phyloP scores from a whole-genome alignment of 1,140 invertebrate species.

The Chionoecetes opilio region DNA sequence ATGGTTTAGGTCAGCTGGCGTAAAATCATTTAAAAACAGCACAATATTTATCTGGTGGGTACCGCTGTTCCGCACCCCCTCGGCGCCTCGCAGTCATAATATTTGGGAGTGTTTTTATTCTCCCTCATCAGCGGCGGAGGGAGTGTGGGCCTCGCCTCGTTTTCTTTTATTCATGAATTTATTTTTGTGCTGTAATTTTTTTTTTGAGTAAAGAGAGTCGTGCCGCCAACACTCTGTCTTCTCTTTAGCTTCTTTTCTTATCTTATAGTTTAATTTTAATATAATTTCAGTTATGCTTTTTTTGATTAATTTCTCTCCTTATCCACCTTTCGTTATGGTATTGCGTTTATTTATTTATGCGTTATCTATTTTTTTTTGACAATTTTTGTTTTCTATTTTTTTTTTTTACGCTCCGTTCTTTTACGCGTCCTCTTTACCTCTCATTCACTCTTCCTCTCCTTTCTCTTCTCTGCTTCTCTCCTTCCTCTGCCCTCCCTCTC shows the following conservation, averaged over 20 bases:
- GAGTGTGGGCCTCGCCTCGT: neutral
- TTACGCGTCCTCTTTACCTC: neutral
- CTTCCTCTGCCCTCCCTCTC: neutral
- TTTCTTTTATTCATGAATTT: slow-evolving; percentile 31
- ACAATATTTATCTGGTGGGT: neutral
- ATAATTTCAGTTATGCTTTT: no score
- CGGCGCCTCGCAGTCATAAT: neutral
- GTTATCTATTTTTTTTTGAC: neutral
- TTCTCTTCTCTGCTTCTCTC: neutral
- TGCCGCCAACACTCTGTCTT: neutral
- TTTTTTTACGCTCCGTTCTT: neutral
- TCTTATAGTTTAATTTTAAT: neutral
- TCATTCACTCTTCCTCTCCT: neutral
- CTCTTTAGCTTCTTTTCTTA: neutral
- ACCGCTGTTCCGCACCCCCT: neutral
- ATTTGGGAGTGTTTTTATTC: neutral
- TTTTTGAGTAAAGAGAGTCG: no score
- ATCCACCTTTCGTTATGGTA: no score
- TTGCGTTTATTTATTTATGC: no score
- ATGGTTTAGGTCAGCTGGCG: neutral
- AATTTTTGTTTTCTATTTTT: neutral
- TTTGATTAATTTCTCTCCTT: no score
- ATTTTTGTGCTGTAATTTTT: neutral
- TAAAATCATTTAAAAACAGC: neutral
- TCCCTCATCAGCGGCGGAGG: neutral